Conservation (phyloP, 2,797 vertebrate species). For the Furcifer pardalis region DNA sequence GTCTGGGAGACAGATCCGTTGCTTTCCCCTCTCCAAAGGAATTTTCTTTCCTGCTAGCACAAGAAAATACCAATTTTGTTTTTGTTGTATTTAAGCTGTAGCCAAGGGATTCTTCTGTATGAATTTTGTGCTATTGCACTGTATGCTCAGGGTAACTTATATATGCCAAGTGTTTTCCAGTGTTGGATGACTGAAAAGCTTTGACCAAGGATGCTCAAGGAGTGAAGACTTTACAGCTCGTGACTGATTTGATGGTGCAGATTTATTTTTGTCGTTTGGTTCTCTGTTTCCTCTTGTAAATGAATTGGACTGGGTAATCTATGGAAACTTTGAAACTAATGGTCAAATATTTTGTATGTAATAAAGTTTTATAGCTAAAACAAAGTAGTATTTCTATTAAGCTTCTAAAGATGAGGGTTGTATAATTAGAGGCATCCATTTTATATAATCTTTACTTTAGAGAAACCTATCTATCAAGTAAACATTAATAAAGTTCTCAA, state of each 20-base stretch:
- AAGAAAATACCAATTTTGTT: constrained; percentile 68
- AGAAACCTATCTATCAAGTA: constrained; percentile 42
- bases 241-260: constrained; percentile 70
- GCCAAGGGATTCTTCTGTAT: constrained; percentile 51
- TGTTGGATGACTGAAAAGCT: constrained; percentile 68
- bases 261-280: constrained; percentile 34
- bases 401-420: constrained; percentile 67
- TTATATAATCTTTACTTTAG: constrained; percentile 72
- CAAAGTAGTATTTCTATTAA: constrained; percentile 72
- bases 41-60: constrained; percentile 70
- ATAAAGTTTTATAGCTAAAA: constrained; percentile 75
- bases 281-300: constrained; percentile 47
- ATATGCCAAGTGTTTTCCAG: constrained; percentile 71
- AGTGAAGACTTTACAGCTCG: constrained; percentile 67
- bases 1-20: constrained; percentile 71
- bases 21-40: constrained; percentile 70
- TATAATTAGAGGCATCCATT: constrained; percentile 61
- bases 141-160: constrained; percentile 80
- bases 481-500: constrained; percentile 21
- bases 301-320: constrained; percentile 67
- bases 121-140: constrained; percentile 73
- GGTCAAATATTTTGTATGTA: constrained; percentile 74
- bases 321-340: constrained; percentile 65
- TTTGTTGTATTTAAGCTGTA: constrained; percentile 24
- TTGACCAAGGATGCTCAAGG: constrained; percentile 70